Conservation (phyloP, 2,888 invertebrate genomes). For the Cerceris rybyensis region DNA sequence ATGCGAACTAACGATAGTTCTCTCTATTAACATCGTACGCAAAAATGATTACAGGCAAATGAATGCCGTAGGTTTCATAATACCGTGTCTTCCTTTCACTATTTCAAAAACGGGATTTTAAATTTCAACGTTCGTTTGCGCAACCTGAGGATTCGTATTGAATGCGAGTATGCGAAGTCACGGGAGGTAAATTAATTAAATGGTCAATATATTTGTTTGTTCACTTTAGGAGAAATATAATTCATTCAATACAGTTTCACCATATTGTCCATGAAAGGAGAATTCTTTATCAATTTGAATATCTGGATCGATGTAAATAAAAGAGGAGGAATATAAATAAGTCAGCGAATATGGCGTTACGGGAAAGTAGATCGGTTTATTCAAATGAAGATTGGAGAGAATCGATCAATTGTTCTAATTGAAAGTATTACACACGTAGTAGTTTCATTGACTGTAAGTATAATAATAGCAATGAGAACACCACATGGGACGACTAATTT, state of each 20-base stretch:
- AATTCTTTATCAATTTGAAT: too few species aligned
- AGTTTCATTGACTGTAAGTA: too few species aligned
- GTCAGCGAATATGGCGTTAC: constrained; percentile 1
- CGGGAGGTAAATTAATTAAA: neutral
- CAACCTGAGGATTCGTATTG: neutral
- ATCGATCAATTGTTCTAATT: too few species aligned
- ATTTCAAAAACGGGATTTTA: neutral
- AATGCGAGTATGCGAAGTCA: neutral
- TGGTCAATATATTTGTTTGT: too few species aligned
- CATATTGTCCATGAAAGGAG: too few species aligned
- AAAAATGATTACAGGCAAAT: constrained; percentile 1
- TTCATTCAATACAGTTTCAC: too few species aligned
- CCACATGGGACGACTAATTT: constrained; percentile 7
- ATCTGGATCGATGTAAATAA: neutral
- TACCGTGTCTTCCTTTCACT: neutral
- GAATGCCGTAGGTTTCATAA: neutral
- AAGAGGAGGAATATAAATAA: neutral
- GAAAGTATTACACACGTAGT: too few species aligned
- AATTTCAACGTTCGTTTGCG: neutral
- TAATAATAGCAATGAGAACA: too few species aligned
- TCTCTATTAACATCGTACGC: constrained; percentile 19
- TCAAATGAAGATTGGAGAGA: constrained; percentile 11
- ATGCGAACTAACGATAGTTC: constrained; percentile 9
- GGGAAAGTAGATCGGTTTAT: constrained; percentile 33
- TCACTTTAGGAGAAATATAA: neutral